Conservation (phyloP, 1,140 invertebrate species). For the Zaprionus vittiger region DNA sequence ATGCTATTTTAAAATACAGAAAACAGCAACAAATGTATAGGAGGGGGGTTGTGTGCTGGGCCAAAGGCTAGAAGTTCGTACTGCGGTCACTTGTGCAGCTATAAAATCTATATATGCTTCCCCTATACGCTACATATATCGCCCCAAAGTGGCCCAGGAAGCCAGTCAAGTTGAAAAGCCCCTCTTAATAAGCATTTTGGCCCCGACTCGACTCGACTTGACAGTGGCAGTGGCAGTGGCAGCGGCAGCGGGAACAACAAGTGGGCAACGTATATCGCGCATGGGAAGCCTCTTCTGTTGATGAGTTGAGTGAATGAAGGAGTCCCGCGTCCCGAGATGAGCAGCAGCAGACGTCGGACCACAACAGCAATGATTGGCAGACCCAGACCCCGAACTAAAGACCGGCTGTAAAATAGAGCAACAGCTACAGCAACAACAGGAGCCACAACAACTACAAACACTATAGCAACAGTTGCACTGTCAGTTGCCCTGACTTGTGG, state of each 20-base stretch:
- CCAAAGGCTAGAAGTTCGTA: slow-evolving; percentile 32
- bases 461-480: slow-evolving; percentile 43
- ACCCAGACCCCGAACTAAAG: slow-evolving; percentile 41
- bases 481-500: slow-evolving; percentile 60
- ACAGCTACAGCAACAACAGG: slow-evolving; percentile 32
- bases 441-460: slow-evolving; percentile 38
- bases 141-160: slow-evolving; percentile 58
- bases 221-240: slow-evolving; percentile 32
- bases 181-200: slow-evolving; percentile 76
- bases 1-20: slow-evolving; percentile 80
- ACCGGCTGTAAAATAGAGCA: slow-evolving; percentile 75
- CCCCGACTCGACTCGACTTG: slow-evolving; percentile 34
- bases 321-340: slow-evolving; percentile 59
- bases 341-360: slow-evolving; percentile 48
- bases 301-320: slow-evolving; percentile 74
- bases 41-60: not conserved
- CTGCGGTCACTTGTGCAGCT: slow-evolving; percentile 28
- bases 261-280: slow-evolving; percentile 46
- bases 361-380: slow-evolving; percentile 70
- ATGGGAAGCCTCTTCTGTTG: slow-evolving; percentile 61
- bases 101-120: slow-evolving; percentile 17
- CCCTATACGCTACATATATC: not conserved
- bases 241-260: slow-evolving; percentile 39
- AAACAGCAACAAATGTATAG: slow-evolving; percentile 36
- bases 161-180: slow-evolving; percentile 77